A percentile compares a stretch with the other conserved stretches of the same genome.
phyloP scores from a whole-genome alignment of 2,113 vertebrate genomes.

The Myrmecophaga tridactyla region DNA sequence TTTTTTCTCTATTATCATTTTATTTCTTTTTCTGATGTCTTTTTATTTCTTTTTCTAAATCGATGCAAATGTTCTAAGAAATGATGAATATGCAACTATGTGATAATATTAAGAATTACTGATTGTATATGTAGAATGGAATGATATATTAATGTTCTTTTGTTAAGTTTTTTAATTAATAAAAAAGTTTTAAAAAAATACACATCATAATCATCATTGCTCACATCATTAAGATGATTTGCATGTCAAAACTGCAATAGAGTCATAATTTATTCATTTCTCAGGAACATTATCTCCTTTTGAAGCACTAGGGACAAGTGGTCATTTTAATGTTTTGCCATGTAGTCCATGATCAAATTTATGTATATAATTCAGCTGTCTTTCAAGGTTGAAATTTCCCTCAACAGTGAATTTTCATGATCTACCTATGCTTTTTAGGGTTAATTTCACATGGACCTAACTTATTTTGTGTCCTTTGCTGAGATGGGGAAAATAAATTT shows the following conservation, averaged over 20 bases:
- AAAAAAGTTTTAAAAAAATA: no score
- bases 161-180: no score
- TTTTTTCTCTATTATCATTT: no score
- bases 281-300: background rate
- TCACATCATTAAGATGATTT: background rate
- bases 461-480: slow-evolving; percentile 32
- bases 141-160: no score
- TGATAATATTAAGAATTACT: no score
- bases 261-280: background rate
- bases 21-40: no score
- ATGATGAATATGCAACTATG: no score
- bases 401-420: slow-evolving; percentile 12
- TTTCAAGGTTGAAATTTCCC: background rate
- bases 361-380: background rate
- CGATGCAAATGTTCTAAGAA: no score
- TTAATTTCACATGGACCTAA: background rate
- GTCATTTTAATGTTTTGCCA: slow-evolving; percentile 17
- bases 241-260: background rate
- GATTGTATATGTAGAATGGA: no score
- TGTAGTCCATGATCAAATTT: background rate
- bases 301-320: background rate
- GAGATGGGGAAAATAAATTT: background rate
- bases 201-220: no score
- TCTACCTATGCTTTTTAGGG: background rate
- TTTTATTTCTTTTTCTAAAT: no score